Evolutionary conservation across 1,140 invertebrate species (phyloP).

Genomic region (Plectus sambesii): DNA sequence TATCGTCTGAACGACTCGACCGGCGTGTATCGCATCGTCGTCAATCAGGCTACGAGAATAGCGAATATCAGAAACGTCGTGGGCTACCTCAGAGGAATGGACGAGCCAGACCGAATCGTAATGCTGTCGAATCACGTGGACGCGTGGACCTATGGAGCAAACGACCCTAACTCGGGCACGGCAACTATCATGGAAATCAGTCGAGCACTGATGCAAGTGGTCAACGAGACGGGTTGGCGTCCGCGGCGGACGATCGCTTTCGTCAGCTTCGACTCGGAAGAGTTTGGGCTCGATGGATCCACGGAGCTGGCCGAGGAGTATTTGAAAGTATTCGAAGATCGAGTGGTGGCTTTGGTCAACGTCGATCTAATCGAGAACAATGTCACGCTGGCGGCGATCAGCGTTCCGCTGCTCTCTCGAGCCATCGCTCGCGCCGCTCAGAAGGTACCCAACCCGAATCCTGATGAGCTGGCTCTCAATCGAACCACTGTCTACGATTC

Average conservation of each 20-base stretch:
- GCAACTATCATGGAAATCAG: conserved; percentile 49
- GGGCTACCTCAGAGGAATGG: background rate
- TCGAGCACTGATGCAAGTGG: conserved; percentile 37
- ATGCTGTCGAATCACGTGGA: conserved; percentile 53
- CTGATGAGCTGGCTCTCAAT: background rate
- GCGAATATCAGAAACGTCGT: background rate
- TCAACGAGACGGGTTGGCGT: conserved; percentile 37
- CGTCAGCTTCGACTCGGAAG: conserved; percentile 48
- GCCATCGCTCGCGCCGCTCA: background rate
- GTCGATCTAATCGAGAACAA: background rate
- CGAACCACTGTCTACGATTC: background rate
- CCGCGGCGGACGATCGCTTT: conserved; percentile 48
- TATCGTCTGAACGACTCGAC: background rate
- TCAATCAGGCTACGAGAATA: background rate
- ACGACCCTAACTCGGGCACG: conserved; percentile 49
- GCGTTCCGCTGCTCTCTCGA: background rate
- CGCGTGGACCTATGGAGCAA: conserved; percentile 51
- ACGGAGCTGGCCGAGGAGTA: conserved; percentile 45
- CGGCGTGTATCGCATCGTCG: background rate
- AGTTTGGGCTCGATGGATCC: conserved; percentile 48
- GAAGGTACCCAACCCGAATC: background rate
- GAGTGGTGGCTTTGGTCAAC: conserved; percentile 1
- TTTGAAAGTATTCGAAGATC: background rate
- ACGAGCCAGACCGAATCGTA: conserved; percentile 48
- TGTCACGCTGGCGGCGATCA: background rate